Evolutionary conservation across 2,888 invertebrate genomes (phyloP), one percentile per base, ranked within the genome.

Genomic region (Troilus luridus): DNA sequence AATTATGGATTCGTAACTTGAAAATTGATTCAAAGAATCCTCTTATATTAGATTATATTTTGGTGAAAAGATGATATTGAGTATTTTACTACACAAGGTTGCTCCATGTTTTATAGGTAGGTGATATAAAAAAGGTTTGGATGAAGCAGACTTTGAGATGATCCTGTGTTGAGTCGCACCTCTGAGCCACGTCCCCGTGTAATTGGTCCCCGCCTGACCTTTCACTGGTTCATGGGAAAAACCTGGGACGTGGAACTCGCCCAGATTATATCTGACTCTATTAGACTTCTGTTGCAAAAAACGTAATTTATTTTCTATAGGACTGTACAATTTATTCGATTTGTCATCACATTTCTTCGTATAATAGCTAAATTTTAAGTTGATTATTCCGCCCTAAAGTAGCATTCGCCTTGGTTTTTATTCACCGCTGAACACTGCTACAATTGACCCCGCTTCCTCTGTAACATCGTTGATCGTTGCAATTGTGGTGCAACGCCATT

Each of bases 211-310:
- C 41, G 27, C 17, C 41, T 77, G 72, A 77, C 72, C 72, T 77
- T 77, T 41, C 72, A 77, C 72, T 41, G 41, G 72, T 77, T 77
- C 72, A 77, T 77, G 72, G 72, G 72, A 77, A 77, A 77, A 77
- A 77, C 72, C 72, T 27, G 41, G 72, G 19, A 41, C 27, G 72
- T 77, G 72, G 72, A 77, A 77, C 72, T 27, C 72, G 27, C 72
- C 6, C 24, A 67, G 67, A 77, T 77, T 8, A 19, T 77, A 77
- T 41, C 72, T 41, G 9, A 41, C 7, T 19, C 27, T 27, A 27
- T 27, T 17, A 41, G 27, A 77, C 72, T 77, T 41, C 72, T 41
- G 27, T 1, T 77, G 8, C 27, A 19, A 41, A 72, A 77, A 41
- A 41, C 0, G 19, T 41, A 41, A 41, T 41, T 19, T 9, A 14